Conservation (phyloP, 2,797 vertebrate genomes). For the Labroides dimidiatus region DNA sequence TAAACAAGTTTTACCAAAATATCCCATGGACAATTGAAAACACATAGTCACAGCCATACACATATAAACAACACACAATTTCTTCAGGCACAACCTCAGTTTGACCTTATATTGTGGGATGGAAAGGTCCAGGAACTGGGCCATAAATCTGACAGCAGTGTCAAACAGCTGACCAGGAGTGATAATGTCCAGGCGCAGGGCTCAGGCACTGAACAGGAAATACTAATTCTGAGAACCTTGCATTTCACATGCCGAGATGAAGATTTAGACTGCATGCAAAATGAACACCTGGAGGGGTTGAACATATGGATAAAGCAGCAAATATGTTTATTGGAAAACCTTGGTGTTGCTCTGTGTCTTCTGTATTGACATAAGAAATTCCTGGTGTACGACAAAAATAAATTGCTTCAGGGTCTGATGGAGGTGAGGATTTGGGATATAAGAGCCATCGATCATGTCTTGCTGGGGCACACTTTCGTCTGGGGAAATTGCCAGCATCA, state of each 20-base stretch:
- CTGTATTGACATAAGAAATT: slow-evolving; percentile 58
- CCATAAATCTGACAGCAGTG: slow-evolving; percentile 68
- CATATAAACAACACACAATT: too few relatives aligned
- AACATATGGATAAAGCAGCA: slow-evolving; percentile 31
- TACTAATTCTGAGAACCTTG: slow-evolving; percentile 49
- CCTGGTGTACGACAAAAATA: slow-evolving; percentile 66
- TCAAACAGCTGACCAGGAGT: slow-evolving; percentile 73
- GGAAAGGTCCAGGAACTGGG: slow-evolving; percentile 54
- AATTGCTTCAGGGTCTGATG: slow-evolving; percentile 75
- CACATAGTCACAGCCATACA: too few relatives aligned
- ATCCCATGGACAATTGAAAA: too few relatives aligned
- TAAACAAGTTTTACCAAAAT: too few relatives aligned
- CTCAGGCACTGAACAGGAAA: slow-evolving; percentile 56
- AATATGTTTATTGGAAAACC: slow-evolving; percentile 30
- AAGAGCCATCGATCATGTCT: slow-evolving; percentile 83
- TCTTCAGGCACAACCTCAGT: slow-evolving; percentile 40
- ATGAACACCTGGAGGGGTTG: slow-evolving; percentile 49
- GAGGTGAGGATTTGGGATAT: slow-evolving; percentile 71
- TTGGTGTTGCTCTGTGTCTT: slow-evolving; percentile 15
- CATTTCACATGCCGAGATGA: slow-evolving; percentile 49
- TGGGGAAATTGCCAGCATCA: slow-evolving; percentile 82
- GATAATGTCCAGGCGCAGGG: slow-evolving; percentile 78
- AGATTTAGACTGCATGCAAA: slow-evolving; percentile 33
- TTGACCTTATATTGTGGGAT: slow-evolving; percentile 45
- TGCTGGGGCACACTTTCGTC: slow-evolving; percentile 72